Evolutionary conservation across 2,797 vertebrate genomes (phyloP).

Genomic region (Ctenopoma multispine): DNA sequence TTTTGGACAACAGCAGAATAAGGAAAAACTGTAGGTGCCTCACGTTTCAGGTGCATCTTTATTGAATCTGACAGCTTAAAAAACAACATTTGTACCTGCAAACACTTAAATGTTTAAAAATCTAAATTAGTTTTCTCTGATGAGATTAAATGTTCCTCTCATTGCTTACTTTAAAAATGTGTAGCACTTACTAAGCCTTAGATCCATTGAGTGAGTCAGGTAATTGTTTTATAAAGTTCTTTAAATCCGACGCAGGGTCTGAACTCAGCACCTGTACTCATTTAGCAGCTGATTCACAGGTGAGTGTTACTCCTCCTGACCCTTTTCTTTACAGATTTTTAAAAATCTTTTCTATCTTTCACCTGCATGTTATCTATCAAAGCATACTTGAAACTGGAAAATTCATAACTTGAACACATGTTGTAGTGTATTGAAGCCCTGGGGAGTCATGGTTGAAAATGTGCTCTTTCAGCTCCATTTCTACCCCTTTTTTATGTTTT

Average conservation of each 20-base stretch:
- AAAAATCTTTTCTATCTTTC: too few species aligned
- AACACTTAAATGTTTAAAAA: slow-evolving; percentile 1
- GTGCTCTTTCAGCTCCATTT: too few species aligned
- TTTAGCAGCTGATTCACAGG: not conserved
- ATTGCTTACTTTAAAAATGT: not conserved
- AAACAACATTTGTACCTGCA: not conserved
- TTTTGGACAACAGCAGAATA: too few species aligned
- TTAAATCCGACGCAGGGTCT: slow-evolving; percentile 3
- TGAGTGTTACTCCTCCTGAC: not conserved
- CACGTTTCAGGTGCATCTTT: too few species aligned
- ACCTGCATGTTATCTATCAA: slow-evolving; percentile 4
- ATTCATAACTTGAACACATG: not conserved
- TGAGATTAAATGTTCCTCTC: not conserved
- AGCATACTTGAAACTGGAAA: not conserved
- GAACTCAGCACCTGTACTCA: not conserved
- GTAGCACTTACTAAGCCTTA: not conserved
- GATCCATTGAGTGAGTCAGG: not conserved
- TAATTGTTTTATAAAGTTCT: not conserved
- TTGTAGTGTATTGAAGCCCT: not conserved
- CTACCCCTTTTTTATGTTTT: too few species aligned
- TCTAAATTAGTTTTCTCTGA: not conserved
- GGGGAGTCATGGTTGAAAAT: not conserved
- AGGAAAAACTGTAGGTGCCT: too few species aligned
- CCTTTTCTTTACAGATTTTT: not conserved
- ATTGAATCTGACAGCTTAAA: not conserved